Evolutionary conservation across 1,140 invertebrate species (phyloP), one percentile per base, ranked within the genome.

Genomic region (Heterodera carotae): DNA sequence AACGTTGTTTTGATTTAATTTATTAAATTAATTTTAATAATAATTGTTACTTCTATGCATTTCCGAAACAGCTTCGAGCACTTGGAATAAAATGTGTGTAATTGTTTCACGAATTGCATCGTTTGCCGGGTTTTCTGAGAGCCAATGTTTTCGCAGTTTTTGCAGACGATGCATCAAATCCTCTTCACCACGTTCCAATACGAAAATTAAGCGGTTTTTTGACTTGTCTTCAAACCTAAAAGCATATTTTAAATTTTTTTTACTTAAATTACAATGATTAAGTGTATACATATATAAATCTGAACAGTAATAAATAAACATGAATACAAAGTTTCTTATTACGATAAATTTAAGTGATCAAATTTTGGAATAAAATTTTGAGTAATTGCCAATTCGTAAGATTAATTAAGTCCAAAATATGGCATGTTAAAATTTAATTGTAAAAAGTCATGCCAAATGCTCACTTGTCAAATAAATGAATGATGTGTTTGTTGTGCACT

Each of bases 131-230:
- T 22, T 56, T 22, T 15, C 22, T 5, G 5, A 5, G 48, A 22
- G 22, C 48, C 48, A 56, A 18, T 56, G 15, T 4, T 56, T 12
- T 5, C 48, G 12, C 15, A 56, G 18, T 56, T 56, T 56, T 56
- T 56, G 48, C 18, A 56, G 22, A 22, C 18, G 48, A 5, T 56
- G 15, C 48, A 56, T 56, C 48, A 56, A 56, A 56, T 56, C 48
- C 15, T 56, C 15, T 56, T 56, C 48, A 56, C 48, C 48, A 22
- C 48, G 48, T 56, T 56, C 48, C 12, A 56, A 5, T 18, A 56
- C 48, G 48, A 56, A 56, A 56, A 56, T 56, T 56, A 56, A 22
- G 48, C 48, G 48, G 18, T 56, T 56, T 56, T 56, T 56, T 56
- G 12, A 5, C 15, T 15, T 56, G 18, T 56, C 48, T 18, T 56